Evolutionary conservation across 2,888 invertebrate genomes (phyloP).

Genomic region (Orthosia incerta): DNA sequence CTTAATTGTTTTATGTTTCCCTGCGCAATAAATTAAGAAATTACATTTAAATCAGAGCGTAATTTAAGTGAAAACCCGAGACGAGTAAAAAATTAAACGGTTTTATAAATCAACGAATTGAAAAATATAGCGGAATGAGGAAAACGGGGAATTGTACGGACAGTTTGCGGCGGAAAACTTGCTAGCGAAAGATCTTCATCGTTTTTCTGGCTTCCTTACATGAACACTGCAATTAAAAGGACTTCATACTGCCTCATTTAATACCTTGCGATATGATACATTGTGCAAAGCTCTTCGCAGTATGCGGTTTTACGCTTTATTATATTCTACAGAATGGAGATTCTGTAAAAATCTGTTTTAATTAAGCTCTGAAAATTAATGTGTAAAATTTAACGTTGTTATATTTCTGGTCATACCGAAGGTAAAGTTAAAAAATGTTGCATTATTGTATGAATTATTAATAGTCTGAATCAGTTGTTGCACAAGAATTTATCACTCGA

Average conservation of each 20-base stretch:
- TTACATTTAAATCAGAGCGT: constrained; percentile 61
- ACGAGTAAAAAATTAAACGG: constrained; percentile 59
- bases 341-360: neutral
- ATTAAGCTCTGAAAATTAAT: neutral
- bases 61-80: constrained; percentile 63
- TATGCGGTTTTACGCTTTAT: too few species aligned
- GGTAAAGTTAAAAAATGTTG: neutral
- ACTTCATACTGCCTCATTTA: neutral
- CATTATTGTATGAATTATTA: neutral
- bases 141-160: constrained; percentile 28
- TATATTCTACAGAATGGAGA: too few species aligned
- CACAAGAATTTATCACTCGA: neutral
- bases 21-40: constrained; percentile 64
- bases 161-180: constrained; percentile 22
- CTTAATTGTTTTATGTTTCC: constrained; percentile 65
- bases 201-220: constrained; percentile 20
- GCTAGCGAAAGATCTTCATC: constrained; percentile 16
- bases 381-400: neutral
- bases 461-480: neutral
- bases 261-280: neutral
- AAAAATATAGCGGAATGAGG: constrained; percentile 49
- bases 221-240: constrained; percentile 13
- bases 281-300: too few species aligned
- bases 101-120: constrained; percentile 63
- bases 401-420: neutral